Evolutionary conservation across 2,113 vertebrate genomes (phyloP), one percentile per base, ranked within the genome.

Genomic region (Regulus satrapa): DNA sequence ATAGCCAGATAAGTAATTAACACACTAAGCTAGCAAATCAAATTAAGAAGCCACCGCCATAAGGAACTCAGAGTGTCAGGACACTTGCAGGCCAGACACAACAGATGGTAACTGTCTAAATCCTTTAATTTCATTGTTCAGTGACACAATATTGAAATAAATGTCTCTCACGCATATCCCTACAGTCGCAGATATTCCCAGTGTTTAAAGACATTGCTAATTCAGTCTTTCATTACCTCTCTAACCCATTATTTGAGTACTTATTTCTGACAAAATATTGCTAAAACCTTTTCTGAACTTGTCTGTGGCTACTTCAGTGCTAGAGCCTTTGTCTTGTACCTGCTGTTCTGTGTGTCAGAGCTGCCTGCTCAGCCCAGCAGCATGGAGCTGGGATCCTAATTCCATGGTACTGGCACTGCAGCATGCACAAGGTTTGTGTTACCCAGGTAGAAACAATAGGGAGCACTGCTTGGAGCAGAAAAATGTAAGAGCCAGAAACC

Each of bases 111-210:
- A 93, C 73, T 92, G 79, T 91, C 89, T 86, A 87, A 96, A 86
- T 91, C 90, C 67, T 96, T 95, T 94, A 75, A 93, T 96, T 97
- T 97, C 89, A 88, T 74, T 95, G 71, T 94, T 97, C 36, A 28
- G 75, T 97, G 96, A 96, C 95, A 97, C 94, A 92, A 92, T 84
- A 79, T 49, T 89, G 66, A 97, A 97, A 92, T 93, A 94, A 98
- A 92, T 32, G 15, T 95, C 32, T 95, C 71, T 76, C 73, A 49
- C 59, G 61, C 41, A n/a, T 58, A 89, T n/a, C 26, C 24, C 34
- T 25, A 40, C 15, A 58, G 15, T 49, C 85, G 89, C 40, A 82
- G 77, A 91, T 45, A 83, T 81, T 63, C 68, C 18, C 43, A 95
- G 34, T 26, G 29, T 79, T 95, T 93, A 86, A 95, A 87, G 71